These are phyloP conservation scores for Acanthochromis polyacanthus DNA, from an alignment of 2,113 vertebrate species.

Conservation along the genomic window DNA sequence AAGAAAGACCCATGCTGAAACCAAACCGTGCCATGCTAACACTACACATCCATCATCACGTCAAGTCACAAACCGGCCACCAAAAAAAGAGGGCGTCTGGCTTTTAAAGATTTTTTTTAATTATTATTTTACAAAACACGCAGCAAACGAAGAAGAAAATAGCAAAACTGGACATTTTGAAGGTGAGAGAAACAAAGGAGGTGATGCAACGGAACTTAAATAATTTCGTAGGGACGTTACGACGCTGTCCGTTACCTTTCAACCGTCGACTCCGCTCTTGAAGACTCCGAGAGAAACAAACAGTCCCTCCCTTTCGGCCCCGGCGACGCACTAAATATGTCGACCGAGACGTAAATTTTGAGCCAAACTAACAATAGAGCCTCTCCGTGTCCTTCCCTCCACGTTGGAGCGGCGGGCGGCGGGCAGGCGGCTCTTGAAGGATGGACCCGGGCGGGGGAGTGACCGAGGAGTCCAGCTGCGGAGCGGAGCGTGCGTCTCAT, in stretches of 20 bases:
- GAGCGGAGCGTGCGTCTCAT: slow-evolving; percentile 29
- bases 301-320: slow-evolving; percentile 14
- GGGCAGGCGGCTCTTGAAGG: slow-evolving; percentile 54
- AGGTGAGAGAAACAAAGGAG: background rate
- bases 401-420: slow-evolving; percentile 50
- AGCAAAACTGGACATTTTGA: background rate
- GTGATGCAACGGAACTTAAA: slow-evolving; percentile 3
- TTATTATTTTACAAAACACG: background rate
- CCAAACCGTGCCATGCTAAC: slow-evolving; percentile 45
- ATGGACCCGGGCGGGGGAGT: slow-evolving; percentile 33
- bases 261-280: slow-evolving; percentile 10
- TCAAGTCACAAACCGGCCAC: slow-evolving; percentile 7
- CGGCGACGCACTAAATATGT: slow-evolving; percentile 4
- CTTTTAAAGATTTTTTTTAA: background rate
- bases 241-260: slow-evolving; percentile 53
- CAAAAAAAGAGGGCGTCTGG: slow-evolving; percentile 20
- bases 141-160: background rate
- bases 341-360: slow-evolving; percentile 35
- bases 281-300: slow-evolving; percentile 14
- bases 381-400: slow-evolving; percentile 52
- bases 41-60: slow-evolving; percentile 44
- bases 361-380: slow-evolving; percentile 49
- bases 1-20: background rate
- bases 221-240: slow-evolving; percentile 4
- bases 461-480: slow-evolving; percentile 32